These are phyloP conservation scores for Columba janthina DNA, from an alignment of 2,113 vertebrate species.

Conservation along the genomic window DNA sequence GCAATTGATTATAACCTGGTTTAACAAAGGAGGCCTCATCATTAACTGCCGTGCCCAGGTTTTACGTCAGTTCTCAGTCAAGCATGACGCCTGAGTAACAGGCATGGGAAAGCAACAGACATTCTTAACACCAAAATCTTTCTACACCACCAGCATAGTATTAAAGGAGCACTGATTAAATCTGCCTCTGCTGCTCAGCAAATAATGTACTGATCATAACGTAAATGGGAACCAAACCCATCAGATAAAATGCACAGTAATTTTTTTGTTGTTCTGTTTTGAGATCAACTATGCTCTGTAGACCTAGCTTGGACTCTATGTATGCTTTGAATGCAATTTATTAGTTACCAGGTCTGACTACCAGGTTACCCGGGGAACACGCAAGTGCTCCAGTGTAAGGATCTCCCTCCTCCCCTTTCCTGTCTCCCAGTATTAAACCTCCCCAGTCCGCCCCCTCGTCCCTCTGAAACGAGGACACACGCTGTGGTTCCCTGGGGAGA, in stretches of 20 bases:
- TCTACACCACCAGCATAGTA: neutral
- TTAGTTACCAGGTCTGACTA: neutral
- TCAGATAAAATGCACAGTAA: neutral
- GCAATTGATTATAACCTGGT: neutral
- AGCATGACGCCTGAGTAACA: neutral
- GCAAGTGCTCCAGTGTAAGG: neutral
- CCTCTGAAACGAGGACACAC: neutral
- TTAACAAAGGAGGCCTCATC: neutral
- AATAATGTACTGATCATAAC: neutral
- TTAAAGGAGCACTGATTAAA: neutral
- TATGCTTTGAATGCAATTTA: neutral
- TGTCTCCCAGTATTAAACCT: neutral
- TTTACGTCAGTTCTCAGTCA: neutral
- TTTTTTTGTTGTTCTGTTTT: neutral
- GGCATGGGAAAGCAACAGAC: neutral
- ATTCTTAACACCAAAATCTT: neutral
- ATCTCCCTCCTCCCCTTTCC: neutral
- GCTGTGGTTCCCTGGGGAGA: neutral
- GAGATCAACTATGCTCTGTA: neutral
- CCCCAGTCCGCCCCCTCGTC: rapidly evolving
- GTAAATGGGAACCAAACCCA: neutral
- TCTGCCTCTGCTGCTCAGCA: neutral
- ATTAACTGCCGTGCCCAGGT: neutral
- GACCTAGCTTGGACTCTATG: neutral
- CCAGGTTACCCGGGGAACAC: neutral